These are phyloP conservation scores for Drosophila sechellia DNA, from an alignment of 1,140 invertebrate genomes.

Conservation along the genomic window DNA sequence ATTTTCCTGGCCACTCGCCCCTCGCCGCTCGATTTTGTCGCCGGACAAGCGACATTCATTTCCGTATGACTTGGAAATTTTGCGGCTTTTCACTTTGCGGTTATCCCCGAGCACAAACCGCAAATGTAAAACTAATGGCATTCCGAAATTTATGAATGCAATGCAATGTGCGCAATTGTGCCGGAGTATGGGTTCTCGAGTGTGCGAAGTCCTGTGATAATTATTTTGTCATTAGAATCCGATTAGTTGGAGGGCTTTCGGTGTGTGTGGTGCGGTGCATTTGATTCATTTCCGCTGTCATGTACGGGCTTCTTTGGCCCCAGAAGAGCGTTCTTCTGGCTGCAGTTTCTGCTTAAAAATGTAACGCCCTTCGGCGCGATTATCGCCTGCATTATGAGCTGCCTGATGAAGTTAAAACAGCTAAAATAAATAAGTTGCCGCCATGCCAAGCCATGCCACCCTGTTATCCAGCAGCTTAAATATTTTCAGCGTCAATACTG, in stretches of 20 bases:
- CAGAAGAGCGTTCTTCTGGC: slow-evolving; percentile 26
- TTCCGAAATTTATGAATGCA: slow-evolving; percentile 82
- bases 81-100: slow-evolving; percentile 83
- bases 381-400: slow-evolving; percentile 66
- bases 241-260: slow-evolving; percentile 79
- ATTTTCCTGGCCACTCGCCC: slow-evolving; percentile 7
- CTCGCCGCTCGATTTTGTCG: slow-evolving; percentile 60
- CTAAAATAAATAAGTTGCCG: slow-evolving; percentile 66
- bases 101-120: slow-evolving; percentile 79
- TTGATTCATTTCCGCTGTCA: slow-evolving; percentile 77
- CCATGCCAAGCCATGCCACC: slow-evolving; percentile 1
- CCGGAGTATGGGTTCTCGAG: slow-evolving; percentile 25
- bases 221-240: slow-evolving; percentile 84
- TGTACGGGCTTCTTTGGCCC: slow-evolving; percentile 22
- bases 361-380: slow-evolving; percentile 49
- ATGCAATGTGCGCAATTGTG: slow-evolving; percentile 47
- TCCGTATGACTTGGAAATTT: slow-evolving; percentile 83
- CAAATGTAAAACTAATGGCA: slow-evolving; percentile 84
- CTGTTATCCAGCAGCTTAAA: slow-evolving; percentile 59
- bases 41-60: slow-evolving; percentile 70
- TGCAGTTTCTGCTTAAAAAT: slow-evolving; percentile 58
- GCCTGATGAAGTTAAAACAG: slow-evolving; percentile 77
- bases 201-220: slow-evolving; percentile 75
- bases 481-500: slow-evolving; percentile 76
- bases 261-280: slow-evolving; percentile 37